These are phyloP conservation scores for Dendroctonus ponderosae DNA, from an alignment of 1,140 invertebrate genomes.

Conservation along the genomic window DNA sequence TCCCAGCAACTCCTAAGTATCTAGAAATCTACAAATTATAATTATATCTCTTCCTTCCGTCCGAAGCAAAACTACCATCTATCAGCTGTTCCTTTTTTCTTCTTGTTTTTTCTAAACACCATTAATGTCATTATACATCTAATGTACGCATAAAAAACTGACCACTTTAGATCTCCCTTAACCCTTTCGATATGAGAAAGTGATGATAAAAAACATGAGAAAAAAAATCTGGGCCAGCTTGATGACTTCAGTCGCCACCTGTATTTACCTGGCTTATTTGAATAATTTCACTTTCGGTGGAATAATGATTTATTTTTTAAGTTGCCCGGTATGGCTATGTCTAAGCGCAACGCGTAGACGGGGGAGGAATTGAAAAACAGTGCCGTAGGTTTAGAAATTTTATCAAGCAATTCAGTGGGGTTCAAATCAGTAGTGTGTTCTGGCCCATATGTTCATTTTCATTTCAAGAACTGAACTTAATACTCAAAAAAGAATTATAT, in stretches of 20 bases:
- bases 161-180: constrained; percentile 28
- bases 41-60: no score
- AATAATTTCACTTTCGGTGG: constrained; percentile 36
- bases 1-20: no score
- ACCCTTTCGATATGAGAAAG: constrained; percentile 30
- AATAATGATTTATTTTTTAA: constrained; percentile 32
- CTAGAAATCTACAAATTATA: no score
- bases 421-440: no score
- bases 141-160: constrained; percentile 32
- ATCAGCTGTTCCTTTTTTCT: constrained; percentile 27
- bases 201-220: constrained; percentile 25
- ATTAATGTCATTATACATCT: constrained; percentile 25
- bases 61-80: neutral
- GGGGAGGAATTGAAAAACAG: constrained; percentile 18
- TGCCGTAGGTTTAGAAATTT: constrained; percentile 1
- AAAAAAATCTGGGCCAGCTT: constrained; percentile 32
- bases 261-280: constrained; percentile 36
- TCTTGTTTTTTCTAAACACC: constrained; percentile 17
- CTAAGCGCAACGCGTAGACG: constrained; percentile 6
- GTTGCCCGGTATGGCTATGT: constrained; percentile 15
- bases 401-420: no score
- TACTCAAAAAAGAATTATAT: no score
- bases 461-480: no score
- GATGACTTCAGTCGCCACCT: constrained; percentile 34
- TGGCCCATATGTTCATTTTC: no score